Percentiles rank a stretch among this genome's conserved stretches.
phyloP scores from a whole-genome alignment of 2,888 invertebrate genomes.

The Yponomeuta cagnagella region DNA sequence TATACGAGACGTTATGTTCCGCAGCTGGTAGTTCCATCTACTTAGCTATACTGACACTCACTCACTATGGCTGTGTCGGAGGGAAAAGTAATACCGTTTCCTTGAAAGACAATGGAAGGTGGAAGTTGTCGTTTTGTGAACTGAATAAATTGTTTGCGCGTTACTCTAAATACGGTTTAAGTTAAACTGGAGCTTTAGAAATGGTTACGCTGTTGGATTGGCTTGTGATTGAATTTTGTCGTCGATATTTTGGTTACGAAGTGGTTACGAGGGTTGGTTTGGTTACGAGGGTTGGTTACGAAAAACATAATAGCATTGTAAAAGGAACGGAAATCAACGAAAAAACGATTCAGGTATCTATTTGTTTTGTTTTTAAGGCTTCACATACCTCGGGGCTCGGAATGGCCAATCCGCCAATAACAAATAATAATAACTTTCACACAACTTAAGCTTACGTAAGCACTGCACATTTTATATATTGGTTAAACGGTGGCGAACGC shows the following conservation, averaged over 20 bases:
- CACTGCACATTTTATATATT: too few relatives aligned
- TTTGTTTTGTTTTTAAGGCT: too few relatives aligned
- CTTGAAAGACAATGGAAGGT: not conserved
- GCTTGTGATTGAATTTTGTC: not conserved
- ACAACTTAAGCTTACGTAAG: too few relatives aligned
- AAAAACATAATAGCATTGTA: too few relatives aligned
- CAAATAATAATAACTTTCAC: too few relatives aligned
- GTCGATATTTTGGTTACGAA: not conserved
- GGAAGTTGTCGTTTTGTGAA: not conserved
- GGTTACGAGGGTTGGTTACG: too few relatives aligned
- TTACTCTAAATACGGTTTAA: not conserved
- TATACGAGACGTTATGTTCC: not conserved
- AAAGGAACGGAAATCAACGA: too few relatives aligned
- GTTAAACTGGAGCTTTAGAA: not conserved
- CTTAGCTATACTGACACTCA: not conserved
- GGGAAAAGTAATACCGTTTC: not conserved
- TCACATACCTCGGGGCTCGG: too few relatives aligned
- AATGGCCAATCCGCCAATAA: too few relatives aligned
- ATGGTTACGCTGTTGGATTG: not conserved
- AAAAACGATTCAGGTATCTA: too few relatives aligned
- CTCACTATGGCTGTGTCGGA: not conserved
- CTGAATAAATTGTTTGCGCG: not conserved
- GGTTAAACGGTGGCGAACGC: too few relatives aligned
- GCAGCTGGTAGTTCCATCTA: not conserved
- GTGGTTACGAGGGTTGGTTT: not conserved